Base-by-base conservation (phyloP, 1,140 invertebrate genomes). In the Formica selysi region DNA sequence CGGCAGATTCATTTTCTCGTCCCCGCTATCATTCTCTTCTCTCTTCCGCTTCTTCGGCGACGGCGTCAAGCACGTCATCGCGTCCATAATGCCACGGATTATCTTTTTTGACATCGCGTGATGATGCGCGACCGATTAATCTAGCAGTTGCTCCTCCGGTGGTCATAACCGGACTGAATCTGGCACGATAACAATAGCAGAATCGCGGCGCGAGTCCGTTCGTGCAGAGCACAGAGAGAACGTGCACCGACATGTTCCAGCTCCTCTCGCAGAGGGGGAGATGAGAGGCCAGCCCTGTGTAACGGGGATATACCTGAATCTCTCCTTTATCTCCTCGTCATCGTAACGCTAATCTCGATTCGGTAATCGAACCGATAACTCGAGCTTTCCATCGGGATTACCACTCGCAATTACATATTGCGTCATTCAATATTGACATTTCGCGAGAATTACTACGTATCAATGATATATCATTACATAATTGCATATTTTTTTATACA, bases 231-330 rank as follows among this genome's bases (percentile, higher is more conserved):
- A 6, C 57, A 61, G 71, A 41, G 51, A 0, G 44, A 71, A 87
- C 86, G 7, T 89, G 80, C 38, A 74, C 41, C 6, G 32, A 90
- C 89, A 16, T 79, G 89, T 85, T 87, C 76, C 41, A 29, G 29
- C 48, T 16, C 36, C 6, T 41, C 74, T 57, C 26, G 6, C n/a
- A 38, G 59, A 3, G 36, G 57, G 59, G 67, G 13, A 64, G 73
- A 22, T 6, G 29, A 22, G 26, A 32, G 32, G 2, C 36, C 6
- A 54, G 65, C 22, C 54, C 13, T 16, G 65, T 4, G 22, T 32
- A 78, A 57, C 78, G 22, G 19, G 32, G 51, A 54, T 32, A 71
- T 62, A 74, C n/a, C 67, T 26, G 41, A 48, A 61, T 62, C 26
- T 38, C 38, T 19, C 61, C 26, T 38, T 29, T 19, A 62, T 5